Conservation (phyloP, 2,888 invertebrate genomes). For the Atrina japonica region DNA sequence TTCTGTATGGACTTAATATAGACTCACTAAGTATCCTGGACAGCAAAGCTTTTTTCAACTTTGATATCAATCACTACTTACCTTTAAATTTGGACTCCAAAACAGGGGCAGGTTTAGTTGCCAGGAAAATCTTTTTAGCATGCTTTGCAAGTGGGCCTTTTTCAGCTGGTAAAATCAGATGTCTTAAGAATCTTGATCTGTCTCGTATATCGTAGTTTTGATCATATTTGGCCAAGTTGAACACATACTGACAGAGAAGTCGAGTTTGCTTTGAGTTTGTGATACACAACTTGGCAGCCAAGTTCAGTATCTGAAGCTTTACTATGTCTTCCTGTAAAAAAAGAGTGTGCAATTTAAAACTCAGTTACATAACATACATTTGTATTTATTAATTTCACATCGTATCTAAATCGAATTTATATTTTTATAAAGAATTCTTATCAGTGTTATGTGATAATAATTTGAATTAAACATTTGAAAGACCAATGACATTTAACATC, state of each 20-base stretch:
- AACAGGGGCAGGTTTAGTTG: conserved; percentile 96
- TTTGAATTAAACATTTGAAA: neutral
- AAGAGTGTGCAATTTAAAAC: conserved; percentile 27
- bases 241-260: conserved; percentile 94
- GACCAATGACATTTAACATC: no score
- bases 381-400: neutral
- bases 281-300: conserved; percentile 95
- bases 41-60: no score
- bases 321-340: conserved; percentile 92
- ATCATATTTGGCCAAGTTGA: conserved; percentile 97
- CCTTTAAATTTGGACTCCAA: conserved; percentile 86
- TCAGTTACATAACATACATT: neutral
- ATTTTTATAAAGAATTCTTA: neutral
- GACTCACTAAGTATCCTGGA: no score
- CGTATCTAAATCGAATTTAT: neutral
- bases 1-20: no score
- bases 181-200: conserved; percentile 92
- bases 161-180: conserved; percentile 87
- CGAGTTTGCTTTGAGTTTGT: conserved; percentile 93
- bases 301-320: conserved; percentile 95
- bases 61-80: no score
- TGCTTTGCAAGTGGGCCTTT: conserved; percentile 84
- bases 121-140: conserved; percentile 92
- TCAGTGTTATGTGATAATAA: neutral
- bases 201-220: conserved; percentile 98